These are phyloP conservation scores for Acromyrmex charruanus DNA, from an alignment of 1,140 invertebrate species.

Conservation along the genomic window DNA sequence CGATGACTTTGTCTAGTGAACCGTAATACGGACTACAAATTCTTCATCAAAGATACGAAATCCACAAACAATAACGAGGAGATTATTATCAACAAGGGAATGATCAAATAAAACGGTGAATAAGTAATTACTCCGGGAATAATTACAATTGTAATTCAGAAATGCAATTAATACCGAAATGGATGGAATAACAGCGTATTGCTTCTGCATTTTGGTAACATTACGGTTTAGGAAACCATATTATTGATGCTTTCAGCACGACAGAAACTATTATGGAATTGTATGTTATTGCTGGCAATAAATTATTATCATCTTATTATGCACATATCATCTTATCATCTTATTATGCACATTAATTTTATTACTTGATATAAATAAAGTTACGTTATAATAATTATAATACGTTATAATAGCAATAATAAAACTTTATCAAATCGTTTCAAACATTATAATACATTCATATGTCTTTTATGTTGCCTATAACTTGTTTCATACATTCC, in stretches of 20 bases:
- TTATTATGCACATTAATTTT: not conserved
- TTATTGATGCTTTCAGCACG: slow-evolving; percentile 8
- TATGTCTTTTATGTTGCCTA: not conserved
- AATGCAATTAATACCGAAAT: not conserved
- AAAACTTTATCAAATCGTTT: not conserved
- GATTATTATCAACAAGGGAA: slow-evolving; percentile 24
- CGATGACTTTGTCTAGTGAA: not conserved
- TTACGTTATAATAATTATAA: not conserved
- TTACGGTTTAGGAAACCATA: not conserved
- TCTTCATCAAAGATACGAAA: slow-evolving; percentile 40
- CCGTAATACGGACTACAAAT: slow-evolving; percentile 38
- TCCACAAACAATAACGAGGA: slow-evolving; percentile 1
- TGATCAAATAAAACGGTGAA: slow-evolving; percentile 23
- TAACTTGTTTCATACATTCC: not conserved
- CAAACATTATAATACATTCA: not conserved
- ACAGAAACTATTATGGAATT: not conserved
- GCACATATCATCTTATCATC: not conserved
- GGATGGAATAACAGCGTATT: not conserved
- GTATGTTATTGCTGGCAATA: not conserved
- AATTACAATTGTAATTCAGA: slow-evolving; percentile 22
- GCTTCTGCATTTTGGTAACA: not conserved
- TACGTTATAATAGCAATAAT: not conserved
- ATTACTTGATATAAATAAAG: slow-evolving; percentile 3
- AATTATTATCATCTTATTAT: slow-evolving; percentile 12
- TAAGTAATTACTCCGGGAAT: slow-evolving; percentile 23